Conservation (phyloP, 2,888 invertebrate species). For the Megastigmus dorsalis region DNA sequence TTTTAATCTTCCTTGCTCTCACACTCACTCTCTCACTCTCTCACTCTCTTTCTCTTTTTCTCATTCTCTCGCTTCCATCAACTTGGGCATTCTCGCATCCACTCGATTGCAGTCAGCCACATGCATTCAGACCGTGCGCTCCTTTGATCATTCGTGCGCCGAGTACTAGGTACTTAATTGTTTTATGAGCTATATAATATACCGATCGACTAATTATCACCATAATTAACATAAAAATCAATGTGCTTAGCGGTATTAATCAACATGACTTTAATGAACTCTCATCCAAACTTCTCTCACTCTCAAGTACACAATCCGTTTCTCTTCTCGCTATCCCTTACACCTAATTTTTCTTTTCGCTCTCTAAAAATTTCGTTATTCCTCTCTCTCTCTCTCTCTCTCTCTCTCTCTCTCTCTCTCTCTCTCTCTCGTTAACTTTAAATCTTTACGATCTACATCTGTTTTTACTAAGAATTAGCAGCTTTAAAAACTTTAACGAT, state of each 20-base stretch:
- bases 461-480: constrained; percentile 42
- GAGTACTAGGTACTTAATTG: constrained; percentile 32
- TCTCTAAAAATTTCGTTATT: constrained; percentile 39
- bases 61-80: neutral
- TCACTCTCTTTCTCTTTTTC: neutral
- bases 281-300: neutral
- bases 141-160: constrained; percentile 10
- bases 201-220: constrained; percentile 53
- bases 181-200: constrained; percentile 42
- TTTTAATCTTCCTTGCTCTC: constrained; percentile 23
- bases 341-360: constrained; percentile 30
- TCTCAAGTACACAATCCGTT: constrained; percentile 16
- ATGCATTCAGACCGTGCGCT: neutral
- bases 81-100: neutral
- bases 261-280: constrained; percentile 15
- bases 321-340: constrained; percentile 34
- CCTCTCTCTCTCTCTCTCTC: constrained; percentile 1
- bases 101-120: neutral
- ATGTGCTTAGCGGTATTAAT: constrained; percentile 39
- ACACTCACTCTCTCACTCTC: neutral
- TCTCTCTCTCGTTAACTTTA: constrained; percentile 25
- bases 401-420: constrained; percentile 29
- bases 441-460: constrained; percentile 39
- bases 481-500: constrained; percentile 50
- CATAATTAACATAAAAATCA: constrained; percentile 51